phyloP scores from a whole-genome alignment of 2,888 invertebrate genomes.

The Metellina segmentata region DNA sequence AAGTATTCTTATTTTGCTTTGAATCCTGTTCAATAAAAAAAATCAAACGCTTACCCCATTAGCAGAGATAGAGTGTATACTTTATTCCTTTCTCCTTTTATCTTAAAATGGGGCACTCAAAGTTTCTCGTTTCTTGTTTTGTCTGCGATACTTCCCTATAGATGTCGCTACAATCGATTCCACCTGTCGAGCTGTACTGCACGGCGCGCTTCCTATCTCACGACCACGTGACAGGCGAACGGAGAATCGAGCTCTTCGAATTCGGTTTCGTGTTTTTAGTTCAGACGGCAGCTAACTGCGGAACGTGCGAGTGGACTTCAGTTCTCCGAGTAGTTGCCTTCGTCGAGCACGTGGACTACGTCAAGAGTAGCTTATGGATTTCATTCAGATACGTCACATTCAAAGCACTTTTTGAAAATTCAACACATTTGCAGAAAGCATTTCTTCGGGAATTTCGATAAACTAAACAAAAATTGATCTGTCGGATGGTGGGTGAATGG shows the following conservation, averaged over 20 bases:
- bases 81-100: no score
- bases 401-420: neutral
- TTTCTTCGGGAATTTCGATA: neutral
- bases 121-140: neutral
- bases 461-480: neutral
- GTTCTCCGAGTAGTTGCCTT: neutral
- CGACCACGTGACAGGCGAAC: constrained; percentile 44
- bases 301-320: neutral
- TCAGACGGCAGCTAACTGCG: constrained; percentile 37
- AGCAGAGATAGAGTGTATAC: no score
- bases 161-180: constrained; percentile 57
- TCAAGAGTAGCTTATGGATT: constrained; percentile 17
- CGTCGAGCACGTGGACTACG: constrained; percentile 42
- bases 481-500: neutral
- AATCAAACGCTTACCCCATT: no score
- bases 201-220: neutral
- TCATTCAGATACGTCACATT: neutral
- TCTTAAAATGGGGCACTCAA: no score
- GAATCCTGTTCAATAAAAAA: no score
- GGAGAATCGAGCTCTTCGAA: constrained; percentile 17
- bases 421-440: neutral
- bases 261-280: constrained; percentile 15
- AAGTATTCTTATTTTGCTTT: no score
- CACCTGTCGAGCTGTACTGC: constrained; percentile 62
- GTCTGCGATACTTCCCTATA: constrained; percentile 12